Percentiles rank a stretch among this genome's conserved stretches.
phyloP scores from a whole-genome alignment of 2,797 vertebrate genomes.

The Urophycis tenuis region DNA sequence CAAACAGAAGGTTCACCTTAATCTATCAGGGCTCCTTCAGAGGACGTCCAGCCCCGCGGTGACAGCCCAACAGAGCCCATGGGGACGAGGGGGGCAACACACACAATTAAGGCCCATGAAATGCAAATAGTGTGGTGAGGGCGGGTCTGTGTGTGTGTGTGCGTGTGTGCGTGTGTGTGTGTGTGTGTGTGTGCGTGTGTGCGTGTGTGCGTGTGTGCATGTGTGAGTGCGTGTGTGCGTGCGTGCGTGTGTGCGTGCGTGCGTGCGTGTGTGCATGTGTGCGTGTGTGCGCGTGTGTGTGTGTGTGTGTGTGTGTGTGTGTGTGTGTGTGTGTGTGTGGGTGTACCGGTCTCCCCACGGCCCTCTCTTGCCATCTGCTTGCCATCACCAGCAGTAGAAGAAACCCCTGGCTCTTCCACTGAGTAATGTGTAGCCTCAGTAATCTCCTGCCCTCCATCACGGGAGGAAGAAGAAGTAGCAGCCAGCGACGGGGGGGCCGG shows the following conservation, averaged over 20 bases:
- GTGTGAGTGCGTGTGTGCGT: conserved; percentile 43
- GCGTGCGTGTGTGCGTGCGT: conserved; percentile 9
- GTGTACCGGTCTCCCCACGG: conserved; percentile 41
- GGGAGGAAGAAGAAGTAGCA: conserved; percentile 41
- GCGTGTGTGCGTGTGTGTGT: conserved; percentile 15
- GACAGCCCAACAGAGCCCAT: conserved; percentile 82
- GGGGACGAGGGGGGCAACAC: conserved; percentile 70
- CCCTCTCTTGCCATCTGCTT: conserved; percentile 85
- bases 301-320: conserved; percentile 15
- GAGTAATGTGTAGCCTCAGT: conserved; percentile 84
- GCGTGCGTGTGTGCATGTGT: conserved; percentile 8
- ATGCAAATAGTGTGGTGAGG: conserved; percentile 82
- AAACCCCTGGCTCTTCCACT: conserved; percentile 60
- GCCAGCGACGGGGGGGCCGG: too few species aligned
- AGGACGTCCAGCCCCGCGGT: conserved; percentile 62
- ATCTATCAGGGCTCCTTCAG: conserved; percentile 82
- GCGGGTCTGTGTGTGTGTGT: not conserved
- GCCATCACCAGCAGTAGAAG: conserved; percentile 65
- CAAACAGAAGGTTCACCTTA: conserved; percentile 85
- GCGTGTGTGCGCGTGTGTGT: not conserved
- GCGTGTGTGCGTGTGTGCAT: conserved; percentile 10
- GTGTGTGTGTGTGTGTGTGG: conserved; percentile 1
- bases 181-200: not conserved
- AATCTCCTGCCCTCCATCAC: conserved; percentile 80
- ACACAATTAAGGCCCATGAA: conserved; percentile 93